Percentiles rank a stretch among this genome's conserved stretches.
phyloP scores from a whole-genome alignment of 1,140 invertebrate genomes.

The Saccostrea echinata region DNA sequence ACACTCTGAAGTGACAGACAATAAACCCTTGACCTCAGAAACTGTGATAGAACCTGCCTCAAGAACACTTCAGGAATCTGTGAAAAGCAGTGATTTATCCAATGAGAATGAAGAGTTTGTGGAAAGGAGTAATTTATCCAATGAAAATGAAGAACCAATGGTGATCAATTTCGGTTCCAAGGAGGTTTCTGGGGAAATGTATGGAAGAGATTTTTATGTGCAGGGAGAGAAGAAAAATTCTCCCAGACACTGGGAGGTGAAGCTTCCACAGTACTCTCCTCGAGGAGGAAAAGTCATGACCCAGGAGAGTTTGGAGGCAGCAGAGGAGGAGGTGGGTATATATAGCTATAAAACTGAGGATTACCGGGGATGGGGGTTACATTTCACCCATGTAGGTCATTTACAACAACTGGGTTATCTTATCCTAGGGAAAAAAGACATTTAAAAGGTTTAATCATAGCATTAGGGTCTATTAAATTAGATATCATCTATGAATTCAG shows the following conservation, averaged over 20 bases:
- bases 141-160: conserved; percentile 43
- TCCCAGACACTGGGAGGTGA: conserved; percentile 66
- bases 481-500: background rate
- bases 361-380: too few relatives aligned
- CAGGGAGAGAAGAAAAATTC: conserved; percentile 27
- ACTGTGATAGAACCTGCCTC: conserved; percentile 23
- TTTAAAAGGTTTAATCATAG: too few relatives aligned
- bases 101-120: background rate
- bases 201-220: conserved; percentile 65
- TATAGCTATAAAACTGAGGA: background rate
- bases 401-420: too few relatives aligned
- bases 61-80: conserved; percentile 30
- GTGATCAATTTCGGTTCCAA: conserved; percentile 64
- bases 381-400: background rate
- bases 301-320: conserved; percentile 51
- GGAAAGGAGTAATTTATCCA: background rate
- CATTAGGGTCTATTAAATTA: background rate
- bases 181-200: conserved; percentile 55
- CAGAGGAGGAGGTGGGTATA: conserved; percentile 58
- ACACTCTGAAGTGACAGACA: background rate
- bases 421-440: too few relatives aligned
- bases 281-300: conserved; percentile 61
- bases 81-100: background rate
- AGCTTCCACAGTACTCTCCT: conserved; percentile 59
- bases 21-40: background rate